These are phyloP conservation scores for Pithys albifrons DNA, from an alignment of 2,113 vertebrate species.

Conservation along the genomic window DNA sequence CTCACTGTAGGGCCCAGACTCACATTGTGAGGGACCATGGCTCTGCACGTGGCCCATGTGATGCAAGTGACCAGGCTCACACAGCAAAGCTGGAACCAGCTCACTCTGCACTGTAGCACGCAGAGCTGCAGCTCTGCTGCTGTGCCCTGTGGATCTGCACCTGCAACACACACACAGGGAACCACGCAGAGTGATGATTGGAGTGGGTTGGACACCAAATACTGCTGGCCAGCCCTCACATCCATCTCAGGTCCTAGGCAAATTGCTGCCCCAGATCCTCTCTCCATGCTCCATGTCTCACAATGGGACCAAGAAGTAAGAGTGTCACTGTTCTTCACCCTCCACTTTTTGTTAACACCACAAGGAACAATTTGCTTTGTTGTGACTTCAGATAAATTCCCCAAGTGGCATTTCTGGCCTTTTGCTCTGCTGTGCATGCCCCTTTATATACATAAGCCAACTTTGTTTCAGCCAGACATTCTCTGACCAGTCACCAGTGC, in stretches of 20 bases:
- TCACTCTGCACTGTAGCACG: background rate
- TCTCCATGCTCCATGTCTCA: no score
- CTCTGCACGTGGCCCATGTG: background rate
- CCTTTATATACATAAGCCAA: background rate
- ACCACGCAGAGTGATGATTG: background rate
- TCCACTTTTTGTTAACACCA: background rate
- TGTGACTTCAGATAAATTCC: background rate
- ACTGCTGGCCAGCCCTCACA: background rate
- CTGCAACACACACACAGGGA: rapidly evolving
- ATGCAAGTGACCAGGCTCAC: rapidly evolving
- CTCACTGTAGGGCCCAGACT: rapidly evolving
- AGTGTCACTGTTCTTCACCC: background rate
- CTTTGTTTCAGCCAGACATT: background rate
- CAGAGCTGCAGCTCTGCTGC: rapidly evolving
- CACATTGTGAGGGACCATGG: background rate
- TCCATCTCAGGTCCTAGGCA: background rate
- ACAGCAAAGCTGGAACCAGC: no score
- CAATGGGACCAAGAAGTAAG: background rate
- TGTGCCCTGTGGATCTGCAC: no score
- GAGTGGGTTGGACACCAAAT: background rate
- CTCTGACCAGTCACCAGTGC: background rate
- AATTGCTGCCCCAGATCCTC: background rate
- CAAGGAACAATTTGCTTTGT: background rate
- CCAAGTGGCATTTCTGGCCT: background rate
- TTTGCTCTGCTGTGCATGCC: background rate